phyloP scores from a whole-genome alignment of 2,888 invertebrate genomes.

The Quadriops clusia region DNA sequence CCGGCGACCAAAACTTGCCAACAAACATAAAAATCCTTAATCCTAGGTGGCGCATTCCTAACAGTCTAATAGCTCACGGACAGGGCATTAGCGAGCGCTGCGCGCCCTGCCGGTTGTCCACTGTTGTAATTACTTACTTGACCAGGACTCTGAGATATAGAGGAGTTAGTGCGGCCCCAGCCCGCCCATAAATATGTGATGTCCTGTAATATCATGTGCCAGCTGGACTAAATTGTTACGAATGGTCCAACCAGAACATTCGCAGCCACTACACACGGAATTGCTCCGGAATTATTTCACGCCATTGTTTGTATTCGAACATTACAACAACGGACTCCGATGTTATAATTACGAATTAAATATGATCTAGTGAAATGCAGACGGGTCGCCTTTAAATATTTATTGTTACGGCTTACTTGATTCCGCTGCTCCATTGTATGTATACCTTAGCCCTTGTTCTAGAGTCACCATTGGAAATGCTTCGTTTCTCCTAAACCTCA shows the following conservation, averaged over 20 bases:
- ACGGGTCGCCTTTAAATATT: too few relatives aligned
- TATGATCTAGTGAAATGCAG: too few relatives aligned
- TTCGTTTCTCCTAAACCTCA: too few relatives aligned
- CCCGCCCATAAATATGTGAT: slow-evolving; percentile 38
- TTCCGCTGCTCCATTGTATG: too few relatives aligned
- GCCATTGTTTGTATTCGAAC: slow-evolving; percentile 22
- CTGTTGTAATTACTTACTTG: slow-evolving; percentile 34
- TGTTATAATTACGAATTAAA: too few relatives aligned
- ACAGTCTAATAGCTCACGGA: slow-evolving; percentile 25
- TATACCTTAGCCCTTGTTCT: too few relatives aligned
- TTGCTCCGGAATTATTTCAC: slow-evolving; percentile 32
- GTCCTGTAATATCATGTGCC: slow-evolving; percentile 40
- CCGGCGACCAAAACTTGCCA: too few relatives aligned
- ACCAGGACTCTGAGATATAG: slow-evolving; percentile 28
- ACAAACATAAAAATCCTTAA: slow-evolving; percentile 24
- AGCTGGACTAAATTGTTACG: slow-evolving; percentile 40
- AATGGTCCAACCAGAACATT: slow-evolving; percentile 33
- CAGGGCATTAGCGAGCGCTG: slow-evolving; percentile 20
- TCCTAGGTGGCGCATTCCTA: slow-evolving; percentile 23
- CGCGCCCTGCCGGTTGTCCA: slow-evolving; percentile 26
- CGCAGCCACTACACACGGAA: slow-evolving; percentile 30
- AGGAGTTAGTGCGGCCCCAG: slow-evolving; percentile 27
- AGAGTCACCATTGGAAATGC: too few relatives aligned
- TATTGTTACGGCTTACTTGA: too few relatives aligned
- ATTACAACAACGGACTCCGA: too few relatives aligned